Base-by-base conservation (phyloP, 1,140 invertebrate genomes). In the Brachystomella parvula region DNA sequence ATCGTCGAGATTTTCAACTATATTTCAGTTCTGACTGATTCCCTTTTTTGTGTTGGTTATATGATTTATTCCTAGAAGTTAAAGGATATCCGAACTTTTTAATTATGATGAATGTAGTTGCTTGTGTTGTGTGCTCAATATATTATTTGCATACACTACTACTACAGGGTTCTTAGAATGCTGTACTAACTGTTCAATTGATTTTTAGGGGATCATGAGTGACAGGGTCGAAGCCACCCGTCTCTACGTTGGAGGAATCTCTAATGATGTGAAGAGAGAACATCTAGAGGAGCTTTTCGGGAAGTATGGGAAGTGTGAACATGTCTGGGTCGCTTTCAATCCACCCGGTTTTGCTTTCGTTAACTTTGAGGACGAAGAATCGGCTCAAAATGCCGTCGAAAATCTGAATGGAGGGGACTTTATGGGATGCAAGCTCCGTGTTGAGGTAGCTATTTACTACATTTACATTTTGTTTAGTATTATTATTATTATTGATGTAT, bases 331-430 rank as follows among this genome's bases (percentile, higher is more conserved):
- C 66, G 93, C 92, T 33, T 87, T 93, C 76, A 95, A 95, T 79
- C 94, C 91, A 71, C 91, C 87, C 73, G 94, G 94, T 71, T 99
- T 99, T 83, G 96, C 96, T 61, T 99, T 99, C 83, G 90, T 99
- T 75, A 95, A 98, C 81, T 99, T 96, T 83, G 89, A 94, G 79
- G 94, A 94, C 78, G 84, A 86, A 75, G 87, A 91, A 76, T 94
- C 98, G 81, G 95, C 95, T 31, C 90, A 95, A 77, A 87, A 94
- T 78, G 93, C 94, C 35, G 93, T 92, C 77, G 88, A 88, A 78
- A 89, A 85, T 72, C 83, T 97, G 75, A 95, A 98, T 80, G 94
- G 94, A 66, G 85, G 86, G 67, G 68, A 73, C 1, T 70, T 76
- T 56, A 74, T 73, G 66, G 89, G 89, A 67, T 86, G 86, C 65